phyloP scores from a whole-genome alignment of 2,113 vertebrate genomes.

The Glaucidium brasilianum region DNA sequence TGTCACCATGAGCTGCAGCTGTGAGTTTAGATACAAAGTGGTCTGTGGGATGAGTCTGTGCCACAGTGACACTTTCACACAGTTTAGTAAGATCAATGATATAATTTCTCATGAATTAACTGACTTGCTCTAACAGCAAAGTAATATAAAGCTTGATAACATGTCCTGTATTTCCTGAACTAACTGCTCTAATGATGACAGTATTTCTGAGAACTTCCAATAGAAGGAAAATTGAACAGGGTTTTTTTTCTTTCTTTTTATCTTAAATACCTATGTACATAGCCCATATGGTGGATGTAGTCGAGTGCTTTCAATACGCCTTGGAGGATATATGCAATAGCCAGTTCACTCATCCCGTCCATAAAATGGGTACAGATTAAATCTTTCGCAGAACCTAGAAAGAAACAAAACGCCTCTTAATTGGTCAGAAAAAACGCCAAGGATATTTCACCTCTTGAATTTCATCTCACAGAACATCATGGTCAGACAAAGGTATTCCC shows the following conservation, averaged over 20 bases:
- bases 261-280: slow-evolving; percentile 87
- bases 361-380: slow-evolving; percentile 92
- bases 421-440: neutral
- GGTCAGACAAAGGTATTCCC: neutral
- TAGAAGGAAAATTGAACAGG: neutral
- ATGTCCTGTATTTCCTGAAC: neutral
- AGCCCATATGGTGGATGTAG: slow-evolving; percentile 99
- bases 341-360: slow-evolving; percentile 92
- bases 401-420: neutral
- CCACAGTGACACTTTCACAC: neutral
- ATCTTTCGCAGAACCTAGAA: slow-evolving; percentile 92
- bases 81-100: neutral
- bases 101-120: neutral
- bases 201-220: neutral
- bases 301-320: slow-evolving; percentile 91
- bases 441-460: neutral
- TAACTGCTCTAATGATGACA: neutral
- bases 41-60: neutral
- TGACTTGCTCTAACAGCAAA: neutral
- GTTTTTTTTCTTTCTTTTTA: neutral
- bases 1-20: neutral
- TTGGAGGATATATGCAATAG: slow-evolving; percentile 92
- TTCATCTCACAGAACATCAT: neutral
- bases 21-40: neutral
- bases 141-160: neutral